Percentiles rank a stretch among this genome's conserved stretches.
These are phyloP conservation scores for Hofmannophila pseudospretella DNA, from an alignment of 2,888 invertebrate genomes.

Conservation along the genomic window DNA sequence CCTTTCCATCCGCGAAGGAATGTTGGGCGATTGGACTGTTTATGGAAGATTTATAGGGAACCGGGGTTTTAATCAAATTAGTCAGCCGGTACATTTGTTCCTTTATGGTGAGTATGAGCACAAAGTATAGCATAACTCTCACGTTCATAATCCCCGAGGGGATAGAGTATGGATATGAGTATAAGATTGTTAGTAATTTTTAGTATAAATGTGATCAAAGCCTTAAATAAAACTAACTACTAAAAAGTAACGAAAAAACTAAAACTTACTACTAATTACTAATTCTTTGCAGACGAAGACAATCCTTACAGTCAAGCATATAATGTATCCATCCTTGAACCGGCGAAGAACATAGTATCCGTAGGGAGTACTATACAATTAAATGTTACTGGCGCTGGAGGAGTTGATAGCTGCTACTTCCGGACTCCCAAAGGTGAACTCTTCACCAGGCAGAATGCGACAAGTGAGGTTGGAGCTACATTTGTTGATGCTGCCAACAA, in stretches of 20 bases:
- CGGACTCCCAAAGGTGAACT: constrained; percentile 21
- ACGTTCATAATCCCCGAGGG: too few relatives aligned
- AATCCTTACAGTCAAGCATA: constrained; percentile 32
- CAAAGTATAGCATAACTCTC: too few relatives aligned
- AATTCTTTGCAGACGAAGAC: constrained; percentile 27
- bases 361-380: constrained; percentile 20
- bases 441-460: constrained; percentile 11
- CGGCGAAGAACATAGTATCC: constrained; percentile 21
- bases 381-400: constrained; percentile 20
- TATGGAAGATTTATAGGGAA: constrained; percentile 25
- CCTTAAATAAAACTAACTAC: too few relatives aligned
- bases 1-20: constrained; percentile 23
- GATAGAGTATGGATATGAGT: too few relatives aligned
- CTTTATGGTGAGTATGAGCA: constrained; percentile 33
- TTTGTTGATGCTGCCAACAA: constrained; percentile 17
- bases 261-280: background rate
- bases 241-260: too few relatives aligned
- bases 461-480: constrained; percentile 16
- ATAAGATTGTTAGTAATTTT: too few relatives aligned
- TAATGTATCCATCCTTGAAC: constrained; percentile 19
- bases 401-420: constrained; percentile 24
- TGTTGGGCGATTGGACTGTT: constrained; percentile 35
- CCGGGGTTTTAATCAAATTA: constrained; percentile 21
- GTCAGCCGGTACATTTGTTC: constrained; percentile 26
- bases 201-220: too few relatives aligned